Base-by-base conservation (phyloP, 2,113 vertebrate genomes). In the Istiophorus platypterus region DNA sequence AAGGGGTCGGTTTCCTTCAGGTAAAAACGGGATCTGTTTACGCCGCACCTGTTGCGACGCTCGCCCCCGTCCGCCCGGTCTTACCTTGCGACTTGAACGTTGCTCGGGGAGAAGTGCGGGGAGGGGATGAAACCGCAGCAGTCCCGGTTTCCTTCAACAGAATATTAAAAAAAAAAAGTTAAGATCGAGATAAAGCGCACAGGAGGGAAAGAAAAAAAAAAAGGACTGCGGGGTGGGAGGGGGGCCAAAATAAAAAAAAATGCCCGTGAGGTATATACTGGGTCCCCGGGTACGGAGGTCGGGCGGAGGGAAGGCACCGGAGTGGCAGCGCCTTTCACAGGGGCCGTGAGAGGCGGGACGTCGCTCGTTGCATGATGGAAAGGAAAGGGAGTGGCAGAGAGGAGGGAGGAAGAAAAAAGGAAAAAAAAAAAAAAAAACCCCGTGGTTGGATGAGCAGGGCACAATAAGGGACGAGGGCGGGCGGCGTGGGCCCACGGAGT, bases 71-170 rank as follows among this genome's bases (percentile, higher is more conserved):
- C 62, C 34, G 47, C 18, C 90, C 89, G 41, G 47, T 17, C 90
- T 90, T 89, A 93, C 91, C 91, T 92, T 85, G 37, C 41, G 18
- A 80, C 31, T 76, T 57, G 13, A 57, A 58, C 31, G 69, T 52
- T 24, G 61, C 54, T 73, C 74, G 7, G 51, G 51, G 29, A 51
- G 24, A 64, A 66, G 47, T 1, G 22, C 7, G 58, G 7, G 13
- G 5, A 14, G 31, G 29, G 10, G 20, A 10, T 13, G 54, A 57
- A 58, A 13, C 17, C 29, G 70, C 22, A 17, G 39, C 47, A 67
- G 47, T 78, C 68, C 72, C 26, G 37, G 22, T 77, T 63, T 65
- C 22, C 51, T 29, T 18, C 11, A 5, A 34, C 0, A 9, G 22
- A 42, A 34, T 65, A n/a, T n/a, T n/a, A n/a, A n/a, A n/a, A n/a